Conservation (phyloP, 2,888 invertebrate species). For the Cryptosula pallasiana region DNA sequence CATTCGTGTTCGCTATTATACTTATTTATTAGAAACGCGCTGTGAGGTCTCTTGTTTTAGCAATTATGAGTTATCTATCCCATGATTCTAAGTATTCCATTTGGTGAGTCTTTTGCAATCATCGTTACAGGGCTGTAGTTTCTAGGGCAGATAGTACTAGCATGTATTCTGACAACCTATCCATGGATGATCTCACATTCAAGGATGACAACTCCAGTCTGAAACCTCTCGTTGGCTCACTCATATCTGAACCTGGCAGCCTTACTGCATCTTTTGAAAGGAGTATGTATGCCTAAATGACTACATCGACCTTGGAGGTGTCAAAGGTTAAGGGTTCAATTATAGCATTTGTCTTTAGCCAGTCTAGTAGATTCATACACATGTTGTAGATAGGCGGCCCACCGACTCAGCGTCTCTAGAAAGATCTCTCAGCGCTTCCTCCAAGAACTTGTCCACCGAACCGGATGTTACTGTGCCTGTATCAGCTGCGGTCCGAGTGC, state of each 20-base stretch:
- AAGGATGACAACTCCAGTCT: neutral
- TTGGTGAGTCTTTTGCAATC: too few species aligned
- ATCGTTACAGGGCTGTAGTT: neutral
- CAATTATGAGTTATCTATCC: too few species aligned
- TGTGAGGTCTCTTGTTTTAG: too few species aligned
- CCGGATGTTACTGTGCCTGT: too few species aligned
- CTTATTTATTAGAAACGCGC: too few species aligned
- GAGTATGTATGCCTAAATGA: neutral
- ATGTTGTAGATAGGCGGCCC: neutral
- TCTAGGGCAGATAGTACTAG: neutral
- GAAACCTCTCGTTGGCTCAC: constrained; percentile 7
- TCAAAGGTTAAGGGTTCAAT: too few species aligned
- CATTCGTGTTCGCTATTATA: too few species aligned
- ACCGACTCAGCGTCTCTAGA: neutral
- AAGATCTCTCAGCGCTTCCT: neutral
- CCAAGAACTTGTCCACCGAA: neutral
- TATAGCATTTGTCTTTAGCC: neutral
- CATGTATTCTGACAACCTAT: constrained; percentile 6
- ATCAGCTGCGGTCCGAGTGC: neutral
- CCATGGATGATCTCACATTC: constrained; percentile 1
- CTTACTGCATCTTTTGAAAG: neutral
- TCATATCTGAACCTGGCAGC: neutral
- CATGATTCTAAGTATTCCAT: too few species aligned
- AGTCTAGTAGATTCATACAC: neutral
- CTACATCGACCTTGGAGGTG: too few species aligned